Evolutionary conservation across 2,797 vertebrate genomes (phyloP).

Genomic region (Squalus acanthias): DNA sequence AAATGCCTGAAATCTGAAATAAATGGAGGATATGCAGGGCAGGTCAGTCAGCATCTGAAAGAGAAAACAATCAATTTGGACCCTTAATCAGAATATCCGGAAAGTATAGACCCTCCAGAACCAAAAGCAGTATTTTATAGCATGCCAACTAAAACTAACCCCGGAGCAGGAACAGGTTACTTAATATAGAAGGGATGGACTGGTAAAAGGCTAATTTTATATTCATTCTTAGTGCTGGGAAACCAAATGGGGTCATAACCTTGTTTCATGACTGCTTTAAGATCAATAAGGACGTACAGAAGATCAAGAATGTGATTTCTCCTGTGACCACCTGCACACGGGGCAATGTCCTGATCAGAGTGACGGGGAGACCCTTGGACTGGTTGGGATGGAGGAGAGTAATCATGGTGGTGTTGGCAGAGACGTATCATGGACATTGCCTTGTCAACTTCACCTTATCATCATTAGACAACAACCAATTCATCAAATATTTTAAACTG

Average conservation of each 20-base stretch:
- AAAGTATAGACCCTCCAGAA: not conserved
- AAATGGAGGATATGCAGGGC: too few relatives aligned
- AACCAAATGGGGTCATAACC: not conserved
- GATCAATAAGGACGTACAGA: not conserved
- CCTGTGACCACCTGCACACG: not conserved
- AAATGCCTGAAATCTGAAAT: not conserved
- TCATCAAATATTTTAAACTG: not conserved
- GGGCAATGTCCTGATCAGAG: not conserved
- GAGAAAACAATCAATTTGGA: not conserved
- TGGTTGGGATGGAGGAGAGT: not conserved
- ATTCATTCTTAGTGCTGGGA: not conserved
- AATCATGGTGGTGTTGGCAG: not conserved
- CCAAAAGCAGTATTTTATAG: not conserved
- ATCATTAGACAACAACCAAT: not conserved
- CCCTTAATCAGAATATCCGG: not conserved
- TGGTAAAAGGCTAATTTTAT: not conserved
- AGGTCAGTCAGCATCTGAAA: not conserved
- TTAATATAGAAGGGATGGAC: not conserved
- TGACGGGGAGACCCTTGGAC: not conserved
- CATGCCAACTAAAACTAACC: not conserved
- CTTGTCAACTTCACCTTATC: not conserved
- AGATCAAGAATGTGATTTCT: not conserved
- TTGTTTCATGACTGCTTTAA: not conserved
- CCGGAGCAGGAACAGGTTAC: not conserved
- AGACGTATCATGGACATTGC: not conserved